These are phyloP conservation scores for Myotis planiceps DNA, from an alignment of 2,797 vertebrate genomes.

Conservation along the genomic window DNA sequence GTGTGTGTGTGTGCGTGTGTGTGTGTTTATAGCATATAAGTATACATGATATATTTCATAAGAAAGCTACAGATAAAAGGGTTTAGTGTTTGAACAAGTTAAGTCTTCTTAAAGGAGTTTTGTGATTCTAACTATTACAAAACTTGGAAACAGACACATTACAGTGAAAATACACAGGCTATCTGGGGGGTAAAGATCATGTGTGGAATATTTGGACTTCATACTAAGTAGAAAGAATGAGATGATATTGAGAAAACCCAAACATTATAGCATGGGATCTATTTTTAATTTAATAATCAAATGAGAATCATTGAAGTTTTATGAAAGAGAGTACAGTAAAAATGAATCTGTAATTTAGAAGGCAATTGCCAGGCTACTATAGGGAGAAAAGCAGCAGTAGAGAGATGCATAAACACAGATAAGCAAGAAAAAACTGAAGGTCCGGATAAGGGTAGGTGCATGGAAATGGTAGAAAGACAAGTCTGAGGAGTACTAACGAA, in stretches of 20 bases:
- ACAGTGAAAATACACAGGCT: neutral
- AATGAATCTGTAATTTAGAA: neutral
- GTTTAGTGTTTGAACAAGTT: neutral
- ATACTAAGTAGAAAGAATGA: neutral
- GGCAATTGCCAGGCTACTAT: neutral
- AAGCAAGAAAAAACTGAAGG: neutral
- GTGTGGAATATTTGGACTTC: neutral
- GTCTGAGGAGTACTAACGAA: neutral
- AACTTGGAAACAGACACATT: neutral
- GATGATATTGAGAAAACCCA: neutral
- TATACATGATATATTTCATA: neutral
- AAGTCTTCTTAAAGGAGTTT: neutral
- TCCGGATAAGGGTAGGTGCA: neutral
- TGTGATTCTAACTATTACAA: neutral
- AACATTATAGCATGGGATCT: neutral
- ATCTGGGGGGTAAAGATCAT: neutral
- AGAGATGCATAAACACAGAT: neutral
- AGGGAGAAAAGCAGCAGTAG: neutral
- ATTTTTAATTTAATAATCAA: slow-evolving; percentile 2
- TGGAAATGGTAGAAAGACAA: neutral
- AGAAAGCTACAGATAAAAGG: neutral
- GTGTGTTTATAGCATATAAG: neutral
- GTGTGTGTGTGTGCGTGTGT: no score
- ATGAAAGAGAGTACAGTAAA: neutral
- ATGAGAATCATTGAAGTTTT: neutral